Base-by-base conservation (phyloP, 2,113 vertebrate species). In the Eonycteris spelaea region DNA sequence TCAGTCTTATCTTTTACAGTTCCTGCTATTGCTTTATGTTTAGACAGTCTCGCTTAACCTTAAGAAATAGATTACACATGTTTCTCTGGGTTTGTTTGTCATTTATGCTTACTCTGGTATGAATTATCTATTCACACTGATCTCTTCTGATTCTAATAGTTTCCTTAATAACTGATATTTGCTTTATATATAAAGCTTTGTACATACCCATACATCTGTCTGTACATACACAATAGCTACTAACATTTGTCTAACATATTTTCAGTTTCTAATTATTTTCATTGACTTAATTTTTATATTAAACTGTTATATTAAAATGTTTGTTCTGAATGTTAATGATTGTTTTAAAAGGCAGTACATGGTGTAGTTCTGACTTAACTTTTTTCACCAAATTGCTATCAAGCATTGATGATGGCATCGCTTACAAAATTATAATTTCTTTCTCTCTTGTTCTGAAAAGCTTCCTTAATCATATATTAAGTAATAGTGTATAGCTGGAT, bases 401-500 rank as follows among this genome's bases (percentile, higher is more conserved):
- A 85, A 87, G 33, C n/a, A 35, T 33, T 80, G 75, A 87, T n/a
- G 61, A 87, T 48, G 28, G 21, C 57, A 74, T 92, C 67, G 95
- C 35, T 80, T 94, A 84, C 19, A 75, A 85, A 92, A 80, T 73
- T 92, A 21, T 57, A 74, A 78, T 86, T 95, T 38, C 85, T 91
- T 78, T 75, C 18, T 67, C 26, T 14, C 55, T 89, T 45, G 43
- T 89, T 97, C 93, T 86, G 78, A 82, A 96, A 96, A 79, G 38
- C 59, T 86, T 91, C 82, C 91, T 70, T 95, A 78, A 91, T 95
- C 82, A 86, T 94, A 78, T 84, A 97, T 94, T 97, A 96, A 97
- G 95, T 94, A 86, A 96, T 94, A 93, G 92, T 94, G 77, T 95
- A 94, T 92, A 94, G 95, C 95, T 63, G 33, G 43, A n/a, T 97